Evolutionary conservation across 2,797 vertebrate species (phyloP).

Genomic region (Chelidonichthys spinosus): DNA sequence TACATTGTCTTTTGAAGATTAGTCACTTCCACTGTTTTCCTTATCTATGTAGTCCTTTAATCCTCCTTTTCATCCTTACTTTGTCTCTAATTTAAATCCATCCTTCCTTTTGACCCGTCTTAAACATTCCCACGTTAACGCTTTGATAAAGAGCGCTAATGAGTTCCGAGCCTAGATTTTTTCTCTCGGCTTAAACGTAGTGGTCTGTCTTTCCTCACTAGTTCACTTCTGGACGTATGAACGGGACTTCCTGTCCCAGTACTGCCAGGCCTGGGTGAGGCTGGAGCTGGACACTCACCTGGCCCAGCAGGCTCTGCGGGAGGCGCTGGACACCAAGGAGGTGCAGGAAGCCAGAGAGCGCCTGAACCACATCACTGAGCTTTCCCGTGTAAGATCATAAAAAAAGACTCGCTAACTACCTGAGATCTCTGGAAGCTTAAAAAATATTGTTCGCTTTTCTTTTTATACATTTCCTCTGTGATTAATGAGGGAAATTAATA

Average conservation of each 20-base stretch:
- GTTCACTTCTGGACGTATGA: slow-evolving; percentile 86
- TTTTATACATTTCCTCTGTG: background rate
- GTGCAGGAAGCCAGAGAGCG: slow-evolving; percentile 79
- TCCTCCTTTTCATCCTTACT: slow-evolving; percentile 14
- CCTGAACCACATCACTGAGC: slow-evolving; percentile 74
- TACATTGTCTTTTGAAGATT: slow-evolving; percentile 4
- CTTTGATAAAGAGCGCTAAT: slow-evolving; percentile 11
- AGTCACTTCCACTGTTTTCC: slow-evolving; percentile 11
- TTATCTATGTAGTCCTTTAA: slow-evolving; percentile 31
- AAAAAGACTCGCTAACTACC: background rate
- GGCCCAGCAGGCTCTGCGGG: slow-evolving; percentile 83
- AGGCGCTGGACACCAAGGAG: slow-evolving; percentile 84
- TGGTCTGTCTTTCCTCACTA: slow-evolving; percentile 51
- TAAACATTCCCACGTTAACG: slow-evolving; percentile 2
- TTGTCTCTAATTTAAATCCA: slow-evolving; percentile 30
- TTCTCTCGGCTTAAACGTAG: slow-evolving; percentile 6
- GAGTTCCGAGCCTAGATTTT: slow-evolving; percentile 13
- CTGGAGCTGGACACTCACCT: slow-evolving; percentile 85
- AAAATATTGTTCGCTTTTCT: background rate
- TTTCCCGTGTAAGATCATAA: slow-evolving; percentile 71
- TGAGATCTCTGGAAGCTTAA: background rate
- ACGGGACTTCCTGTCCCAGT: slow-evolving; percentile 81
- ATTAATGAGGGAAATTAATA: slow-evolving; percentile 20
- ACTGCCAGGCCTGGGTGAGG: slow-evolving; percentile 84
- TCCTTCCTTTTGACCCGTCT: slow-evolving; percentile 8